Evolutionary conservation across 1,140 invertebrate species (phyloP).

Genomic region (Thrips palmi): DNA sequence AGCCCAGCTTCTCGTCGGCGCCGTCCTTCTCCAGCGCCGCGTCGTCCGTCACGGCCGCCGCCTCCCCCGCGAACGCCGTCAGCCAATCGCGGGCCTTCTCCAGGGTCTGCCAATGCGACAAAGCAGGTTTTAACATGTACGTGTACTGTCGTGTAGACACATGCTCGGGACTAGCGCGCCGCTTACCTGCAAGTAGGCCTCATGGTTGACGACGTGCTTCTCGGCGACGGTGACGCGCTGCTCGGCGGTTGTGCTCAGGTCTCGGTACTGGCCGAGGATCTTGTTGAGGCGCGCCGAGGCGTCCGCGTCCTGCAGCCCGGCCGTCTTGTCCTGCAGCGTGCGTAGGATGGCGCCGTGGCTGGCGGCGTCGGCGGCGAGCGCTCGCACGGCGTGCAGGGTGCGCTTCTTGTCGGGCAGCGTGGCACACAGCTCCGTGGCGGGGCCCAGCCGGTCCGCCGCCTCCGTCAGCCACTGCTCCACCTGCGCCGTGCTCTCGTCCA

Average conservation of each 20-base stretch:
- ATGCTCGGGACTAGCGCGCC: too few species aligned
- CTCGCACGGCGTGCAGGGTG: constrained; percentile 54
- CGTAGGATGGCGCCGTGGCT: constrained; percentile 59
- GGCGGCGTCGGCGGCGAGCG: constrained; percentile 60
- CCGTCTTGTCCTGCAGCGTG: constrained; percentile 57
- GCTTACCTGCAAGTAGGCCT: constrained; percentile 63
- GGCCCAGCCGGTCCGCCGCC: constrained; percentile 43
- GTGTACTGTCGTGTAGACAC: too few species aligned
- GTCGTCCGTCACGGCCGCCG: constrained; percentile 43
- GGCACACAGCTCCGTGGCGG: constrained; percentile 45
- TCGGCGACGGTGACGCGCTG: constrained; percentile 45
- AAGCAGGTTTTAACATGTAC: too few species aligned
- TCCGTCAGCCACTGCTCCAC: constrained; percentile 60
- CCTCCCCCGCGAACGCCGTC: constrained; percentile 47
- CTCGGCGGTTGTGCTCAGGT: constrained; percentile 42
- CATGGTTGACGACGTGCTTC: constrained; percentile 59
- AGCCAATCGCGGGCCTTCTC: constrained; percentile 57
- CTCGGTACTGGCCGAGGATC: constrained; percentile 47
- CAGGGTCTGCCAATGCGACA: too few species aligned
- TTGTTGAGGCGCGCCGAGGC: constrained; percentile 45
- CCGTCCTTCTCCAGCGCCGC: constrained; percentile 50
- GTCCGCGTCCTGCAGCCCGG: constrained; percentile 52
- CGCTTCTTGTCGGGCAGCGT: constrained; percentile 70
- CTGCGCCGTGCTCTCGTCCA: constrained; percentile 75
- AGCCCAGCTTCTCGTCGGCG: constrained; percentile 48